Base-by-base conservation (phyloP, 2,888 invertebrate genomes). In the Hemaris fuciformis region DNA sequence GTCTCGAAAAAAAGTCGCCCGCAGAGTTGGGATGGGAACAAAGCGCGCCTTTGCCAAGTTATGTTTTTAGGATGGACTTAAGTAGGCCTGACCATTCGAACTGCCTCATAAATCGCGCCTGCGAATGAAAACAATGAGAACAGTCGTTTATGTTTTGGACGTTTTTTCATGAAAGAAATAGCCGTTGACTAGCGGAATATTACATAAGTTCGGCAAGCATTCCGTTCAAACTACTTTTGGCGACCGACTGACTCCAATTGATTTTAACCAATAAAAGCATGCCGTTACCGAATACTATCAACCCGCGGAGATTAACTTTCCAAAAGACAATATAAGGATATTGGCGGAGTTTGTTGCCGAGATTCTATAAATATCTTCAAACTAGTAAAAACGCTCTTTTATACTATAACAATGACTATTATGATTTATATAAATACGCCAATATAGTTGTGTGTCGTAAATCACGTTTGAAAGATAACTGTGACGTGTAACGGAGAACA, bases 81-180 rank as follows among this genome's bases (percentile, higher is more conserved):
- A 85, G 81, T 84, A 84, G 83, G 80, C 76, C 76, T 77, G 81
- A 75, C 79, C 80, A 81, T 86, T 88, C 80, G 76, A 83, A 79
- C 83, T 79, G 86, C 86, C 90, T 81, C 91, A 91, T 91, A 91
- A 91, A 91, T 92, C 85, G 83, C 77, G 75, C 65, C 76, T 75
- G 77, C 77, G 83, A 81, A 76, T 79, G 82, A 83, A 85, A 89
- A 90, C 87, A 89, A 89, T 88, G 85, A 84, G 84, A 80, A 67
- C 81, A 75, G 77, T 76, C 80, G 76, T 81, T 76, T 81, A 71
- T 76, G 77, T 80, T 80, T 78, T 76, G 69, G 31, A 68, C 68
- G 71, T 79, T 74, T 83, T 83, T 84, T 74, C 66, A 75, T 67
- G 62, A 70, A 66, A 65, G 69, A 76, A 80, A 82, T 81, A 80